Evolutionary conservation across 2,888 invertebrate species (phyloP).

Genomic region (Pammene fasciana): DNA sequence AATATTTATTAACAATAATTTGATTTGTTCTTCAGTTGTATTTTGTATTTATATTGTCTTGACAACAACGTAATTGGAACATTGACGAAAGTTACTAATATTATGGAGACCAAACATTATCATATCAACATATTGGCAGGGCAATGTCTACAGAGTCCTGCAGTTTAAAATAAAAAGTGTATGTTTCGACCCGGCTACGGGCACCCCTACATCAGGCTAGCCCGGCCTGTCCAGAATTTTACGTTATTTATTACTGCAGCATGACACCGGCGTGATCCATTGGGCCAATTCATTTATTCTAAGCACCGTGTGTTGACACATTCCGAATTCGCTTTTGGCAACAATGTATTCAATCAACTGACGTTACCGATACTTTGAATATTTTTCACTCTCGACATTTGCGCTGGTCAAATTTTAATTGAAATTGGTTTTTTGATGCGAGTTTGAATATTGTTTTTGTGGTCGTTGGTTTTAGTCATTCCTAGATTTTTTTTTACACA

Average conservation of each 20-base stretch:
- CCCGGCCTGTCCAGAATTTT: conserved; percentile 46
- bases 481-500: neutral
- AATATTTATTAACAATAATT: no score
- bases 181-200: neutral
- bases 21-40: no score
- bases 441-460: conserved; percentile 9
- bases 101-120: no score
- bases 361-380: conserved; percentile 41
- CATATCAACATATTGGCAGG: neutral
- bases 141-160: neutral
- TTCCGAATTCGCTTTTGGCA: conserved; percentile 50
- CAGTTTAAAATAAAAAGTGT: conserved; percentile 8
- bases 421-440: conserved; percentile 29
- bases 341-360: conserved; percentile 47
- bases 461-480: neutral
- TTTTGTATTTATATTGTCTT: no score
- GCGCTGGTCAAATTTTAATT: conserved; percentile 24
- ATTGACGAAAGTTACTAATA: no score
- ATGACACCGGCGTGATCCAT: conserved; percentile 62
- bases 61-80: no score
- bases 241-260: conserved; percentile 57
- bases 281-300: conserved; percentile 59
- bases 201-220: conserved; percentile 27
- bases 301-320: conserved; percentile 55
- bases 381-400: conserved; percentile 38